These are phyloP conservation scores for Alectoris magna DNA, from an alignment of 2,797 vertebrate genomes.

Conservation along the genomic window DNA sequence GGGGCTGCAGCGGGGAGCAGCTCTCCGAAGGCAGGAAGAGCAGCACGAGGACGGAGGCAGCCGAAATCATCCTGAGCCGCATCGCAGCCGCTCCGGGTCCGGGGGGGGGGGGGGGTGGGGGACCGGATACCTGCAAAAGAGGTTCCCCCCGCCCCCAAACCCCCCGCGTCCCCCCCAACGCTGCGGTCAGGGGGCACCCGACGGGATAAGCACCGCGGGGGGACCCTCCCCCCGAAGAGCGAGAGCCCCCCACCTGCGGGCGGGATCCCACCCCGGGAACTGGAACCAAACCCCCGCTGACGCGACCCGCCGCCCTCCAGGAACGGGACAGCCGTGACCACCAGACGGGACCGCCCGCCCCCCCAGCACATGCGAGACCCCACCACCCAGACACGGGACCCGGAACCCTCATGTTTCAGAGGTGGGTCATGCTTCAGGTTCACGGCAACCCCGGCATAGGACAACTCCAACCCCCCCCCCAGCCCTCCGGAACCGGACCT, in stretches of 20 bases:
- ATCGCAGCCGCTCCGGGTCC: neutral
- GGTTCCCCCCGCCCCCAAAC: neutral
- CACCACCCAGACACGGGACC: no score
- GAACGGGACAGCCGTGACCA: neutral
- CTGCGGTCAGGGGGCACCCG: neutral
- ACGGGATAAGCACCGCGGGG: neutral
- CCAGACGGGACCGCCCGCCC: neutral
- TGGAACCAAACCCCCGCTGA: neutral
- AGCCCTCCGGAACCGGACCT: no score
- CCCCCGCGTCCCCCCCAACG: neutral
- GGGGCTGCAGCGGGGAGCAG: neutral
- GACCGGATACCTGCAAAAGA: slow-evolving; percentile 10
- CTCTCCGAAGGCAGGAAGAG: slow-evolving; percentile 57
- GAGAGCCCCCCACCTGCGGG: neutral
- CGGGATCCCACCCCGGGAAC: neutral
- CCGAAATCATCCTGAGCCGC: slow-evolving; percentile 31
- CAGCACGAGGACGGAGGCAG: slow-evolving; percentile 54
- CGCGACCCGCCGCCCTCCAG: rapidly evolving
- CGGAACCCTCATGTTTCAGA: neutral
- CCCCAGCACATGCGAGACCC: no score
- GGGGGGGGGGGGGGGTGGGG: neutral
- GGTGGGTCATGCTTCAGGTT: no score
- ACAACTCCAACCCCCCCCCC: neutral
- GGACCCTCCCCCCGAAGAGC: rapidly evolving
- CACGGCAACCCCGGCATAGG: neutral